Evolutionary conservation across 2,888 invertebrate species (phyloP).

Genomic region (Thymelicus acteon): DNA sequence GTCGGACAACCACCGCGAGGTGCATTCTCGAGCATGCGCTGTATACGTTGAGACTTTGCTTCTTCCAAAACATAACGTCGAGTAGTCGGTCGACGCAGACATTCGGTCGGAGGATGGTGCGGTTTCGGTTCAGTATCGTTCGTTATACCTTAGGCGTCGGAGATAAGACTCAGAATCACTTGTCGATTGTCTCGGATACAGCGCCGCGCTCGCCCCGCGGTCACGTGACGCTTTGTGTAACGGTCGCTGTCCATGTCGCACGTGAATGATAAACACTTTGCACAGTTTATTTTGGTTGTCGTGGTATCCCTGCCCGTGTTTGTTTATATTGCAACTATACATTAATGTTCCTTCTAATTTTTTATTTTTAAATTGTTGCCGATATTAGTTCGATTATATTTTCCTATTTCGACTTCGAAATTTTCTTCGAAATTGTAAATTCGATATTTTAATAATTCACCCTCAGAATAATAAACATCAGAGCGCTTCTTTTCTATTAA

Average conservation of each 20-base stretch:
- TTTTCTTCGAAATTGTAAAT: conserved; percentile 21
- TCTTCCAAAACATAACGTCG: conserved; percentile 64
- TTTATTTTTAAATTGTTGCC: conserved; percentile 11
- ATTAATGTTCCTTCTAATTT: conserved; percentile 14
- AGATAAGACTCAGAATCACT: conserved; percentile 28
- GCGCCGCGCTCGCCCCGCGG: conserved; percentile 53
- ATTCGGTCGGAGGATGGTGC: conserved; percentile 84
- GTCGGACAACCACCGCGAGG: conserved; percentile 55
- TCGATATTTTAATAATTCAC: not conserved
- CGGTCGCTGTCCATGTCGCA: conserved; percentile 29
- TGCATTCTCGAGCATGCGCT: conserved; percentile 81
- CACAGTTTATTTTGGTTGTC: conserved; percentile 35
- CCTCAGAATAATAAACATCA: not conserved
- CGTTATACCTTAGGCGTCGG: conserved; percentile 37
- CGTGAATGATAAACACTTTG: conserved; percentile 34
- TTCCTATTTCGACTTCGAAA: conserved; percentile 31
- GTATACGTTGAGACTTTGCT: conserved; percentile 81
- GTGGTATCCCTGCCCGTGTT: conserved; percentile 32
- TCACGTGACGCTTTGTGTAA: conserved; percentile 49
- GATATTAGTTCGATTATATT: conserved; percentile 25
- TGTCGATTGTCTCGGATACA: conserved; percentile 45
- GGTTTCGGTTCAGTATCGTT: conserved; percentile 56
- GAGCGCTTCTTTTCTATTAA: not conserved
- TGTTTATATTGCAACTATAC: conserved; percentile 26
- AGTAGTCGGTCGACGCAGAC: conserved; percentile 63